phyloP scores from a whole-genome alignment of 2,888 invertebrate genomes.

The Alviniconcha strummeri region DNA sequence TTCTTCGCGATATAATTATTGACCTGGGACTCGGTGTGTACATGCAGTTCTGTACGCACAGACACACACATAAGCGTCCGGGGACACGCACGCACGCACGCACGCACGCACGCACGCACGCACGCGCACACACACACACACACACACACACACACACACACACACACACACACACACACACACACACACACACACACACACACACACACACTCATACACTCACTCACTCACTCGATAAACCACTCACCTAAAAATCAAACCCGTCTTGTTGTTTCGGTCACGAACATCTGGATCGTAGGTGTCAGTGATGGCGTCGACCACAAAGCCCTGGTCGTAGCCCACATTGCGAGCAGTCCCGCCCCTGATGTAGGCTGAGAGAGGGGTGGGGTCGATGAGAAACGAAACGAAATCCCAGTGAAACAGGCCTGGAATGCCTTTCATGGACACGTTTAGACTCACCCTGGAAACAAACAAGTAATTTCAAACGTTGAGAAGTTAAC shows the following conservation, averaged over 20 bases:
- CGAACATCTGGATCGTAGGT: slow-evolving; percentile 52
- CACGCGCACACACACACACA: background rate
- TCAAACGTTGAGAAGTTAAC: no score
- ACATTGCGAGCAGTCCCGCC: slow-evolving; percentile 50
- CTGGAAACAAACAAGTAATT: slow-evolving; percentile 12
- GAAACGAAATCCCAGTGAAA: slow-evolving; percentile 51
- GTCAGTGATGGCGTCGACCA: slow-evolving; percentile 45
- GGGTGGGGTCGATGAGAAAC: slow-evolving; percentile 46
- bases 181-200: background rate
- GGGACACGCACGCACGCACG: background rate
- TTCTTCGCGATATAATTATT: no score
- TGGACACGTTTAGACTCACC: slow-evolving; percentile 55
- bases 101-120: background rate
- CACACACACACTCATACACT: background rate
- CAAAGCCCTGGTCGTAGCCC: slow-evolving; percentile 47
- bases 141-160: slow-evolving; percentile 4
- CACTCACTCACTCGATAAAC: background rate
- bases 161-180: background rate
- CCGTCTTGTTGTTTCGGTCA: slow-evolving; percentile 33
- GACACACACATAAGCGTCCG: no score
- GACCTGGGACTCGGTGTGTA: no score
- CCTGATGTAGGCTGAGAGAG: slow-evolving; percentile 44
- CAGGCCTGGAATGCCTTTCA: slow-evolving; percentile 53
- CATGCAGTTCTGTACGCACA: no score
- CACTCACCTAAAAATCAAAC: slow-evolving; percentile 44